phyloP scores from a whole-genome alignment of 2,113 vertebrate genomes.

The sheep (Ovis aries) region DNA sequence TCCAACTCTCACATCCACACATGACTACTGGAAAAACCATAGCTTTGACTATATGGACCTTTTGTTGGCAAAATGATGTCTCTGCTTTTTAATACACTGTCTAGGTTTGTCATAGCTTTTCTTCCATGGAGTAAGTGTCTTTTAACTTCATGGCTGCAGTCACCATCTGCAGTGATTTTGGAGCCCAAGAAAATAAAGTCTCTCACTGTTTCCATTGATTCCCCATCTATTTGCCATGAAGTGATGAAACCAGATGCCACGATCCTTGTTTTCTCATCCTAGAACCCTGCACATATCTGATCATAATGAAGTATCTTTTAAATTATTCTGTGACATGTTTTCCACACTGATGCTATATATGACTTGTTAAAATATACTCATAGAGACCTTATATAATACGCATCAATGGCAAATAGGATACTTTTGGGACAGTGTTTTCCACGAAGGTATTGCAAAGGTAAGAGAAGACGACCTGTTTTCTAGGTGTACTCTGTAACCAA shows the following conservation, averaged over 20 bases:
- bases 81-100: background rate
- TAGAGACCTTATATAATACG: background rate
- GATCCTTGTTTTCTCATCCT: background rate
- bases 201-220: background rate
- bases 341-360: background rate
- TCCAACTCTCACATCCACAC: background rate
- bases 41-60: background rate
- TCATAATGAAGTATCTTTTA: background rate
- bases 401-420: background rate
- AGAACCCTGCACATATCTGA: background rate
- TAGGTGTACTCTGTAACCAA: background rate
- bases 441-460: background rate
- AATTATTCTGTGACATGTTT: background rate
- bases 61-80: background rate
- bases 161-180: background rate
- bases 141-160: background rate
- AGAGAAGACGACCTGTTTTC: background rate
- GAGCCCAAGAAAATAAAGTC: background rate
- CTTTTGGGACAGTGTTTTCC: background rate
- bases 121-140: background rate
- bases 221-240: background rate
- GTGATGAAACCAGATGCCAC: background rate
- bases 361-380: background rate
- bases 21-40: background rate
- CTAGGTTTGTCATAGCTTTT: background rate